These are phyloP conservation scores for Yponomeuta malinellus DNA, from an alignment of 2,888 invertebrate genomes.

Conservation along the genomic window DNA sequence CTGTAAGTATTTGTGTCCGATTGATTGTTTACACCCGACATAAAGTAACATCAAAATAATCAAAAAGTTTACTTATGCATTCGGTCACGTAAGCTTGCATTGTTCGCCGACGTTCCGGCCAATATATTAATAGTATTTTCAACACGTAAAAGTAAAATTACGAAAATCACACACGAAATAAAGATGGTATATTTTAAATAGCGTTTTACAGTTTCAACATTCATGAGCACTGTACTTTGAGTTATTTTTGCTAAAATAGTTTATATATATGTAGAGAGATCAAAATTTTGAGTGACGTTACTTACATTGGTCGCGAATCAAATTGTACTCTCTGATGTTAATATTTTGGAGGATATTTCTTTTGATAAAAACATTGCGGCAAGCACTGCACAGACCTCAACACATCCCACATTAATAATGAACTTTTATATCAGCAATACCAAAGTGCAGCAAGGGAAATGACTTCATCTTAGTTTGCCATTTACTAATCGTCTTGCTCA, in stretches of 20 bases:
- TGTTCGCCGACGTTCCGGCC: conserved; percentile 65
- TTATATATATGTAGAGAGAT: conserved; percentile 45
- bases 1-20: conserved; percentile 67
- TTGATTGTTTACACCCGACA: conserved; percentile 57
- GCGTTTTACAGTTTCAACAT: conserved; percentile 51
- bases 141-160: conserved; percentile 33
- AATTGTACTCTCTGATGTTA: conserved; percentile 27
- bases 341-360: conserved; percentile 1
- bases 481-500: neutral
- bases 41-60: conserved; percentile 65
- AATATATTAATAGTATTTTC: conserved; percentile 48
- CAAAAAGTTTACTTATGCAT: conserved; percentile 38
- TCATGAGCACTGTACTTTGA: conserved; percentile 48
- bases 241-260: conserved; percentile 54
- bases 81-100: conserved; percentile 47
- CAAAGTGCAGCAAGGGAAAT: conserved; percentile 32
- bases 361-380: conserved; percentile 6
- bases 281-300: neutral
- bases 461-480: conserved; percentile 30
- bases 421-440: neutral
- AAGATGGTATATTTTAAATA: conserved; percentile 56
- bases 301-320: conserved; percentile 16
- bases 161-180: conserved; percentile 24
- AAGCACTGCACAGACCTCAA: conserved; percentile 3
- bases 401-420: conserved; percentile 23